Base-by-base conservation (phyloP, 2,113 vertebrate genomes). In the Cisticola juncidis region DNA sequence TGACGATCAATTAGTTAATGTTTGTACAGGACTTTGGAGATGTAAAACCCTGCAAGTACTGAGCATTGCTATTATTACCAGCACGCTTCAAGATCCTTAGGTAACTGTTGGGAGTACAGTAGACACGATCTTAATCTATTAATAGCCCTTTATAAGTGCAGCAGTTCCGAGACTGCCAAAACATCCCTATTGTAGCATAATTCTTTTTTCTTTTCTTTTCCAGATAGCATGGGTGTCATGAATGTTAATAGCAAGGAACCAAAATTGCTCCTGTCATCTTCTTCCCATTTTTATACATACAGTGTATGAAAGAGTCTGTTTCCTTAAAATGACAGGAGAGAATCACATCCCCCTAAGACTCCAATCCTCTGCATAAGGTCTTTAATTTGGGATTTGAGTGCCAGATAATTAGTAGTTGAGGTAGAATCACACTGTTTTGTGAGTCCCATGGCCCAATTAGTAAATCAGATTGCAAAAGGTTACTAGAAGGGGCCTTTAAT, bases 61-160 rank as follows among this genome's bases (percentile, higher is more conserved):
- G 71, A 92, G 71, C 56, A 48, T 84, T 88, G 35, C 56, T 92
- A 22, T 90, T 95, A 90, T 94, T 94, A 91, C 1, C 0, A 94
- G 90, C 57, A 91, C 74, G 87, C 81, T 93, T 96, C 74, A 95
- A 79, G 92, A 94, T 95, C 82, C 74, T 95, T 71, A 88, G 85
- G 84, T 78, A 96, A 93, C 86, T 93, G 91, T 81, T 95, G 88
- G 80, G 93, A 95, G 92, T 86, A 91, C 56, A 89, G 92, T 28
- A 96, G 96, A 96, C 96, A 90, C 3, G 40, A 95, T 96, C 80
- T 81, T 94, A 95, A 94, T 92, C 95, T 97, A 96, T 97, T 96
- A 96, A 95, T 96, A 96, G 70, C 28, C 40, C 51, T 95, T 86
- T 91, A 57, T 87, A 90, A 91, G 66, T 85, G 80, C 86, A 89